A percentile compares a stretch with the other conserved stretches of the same genome.
These are phyloP conservation scores for Ormyrus pomaceus DNA, from an alignment of 2,888 invertebrate species.

Conservation along the genomic window DNA sequence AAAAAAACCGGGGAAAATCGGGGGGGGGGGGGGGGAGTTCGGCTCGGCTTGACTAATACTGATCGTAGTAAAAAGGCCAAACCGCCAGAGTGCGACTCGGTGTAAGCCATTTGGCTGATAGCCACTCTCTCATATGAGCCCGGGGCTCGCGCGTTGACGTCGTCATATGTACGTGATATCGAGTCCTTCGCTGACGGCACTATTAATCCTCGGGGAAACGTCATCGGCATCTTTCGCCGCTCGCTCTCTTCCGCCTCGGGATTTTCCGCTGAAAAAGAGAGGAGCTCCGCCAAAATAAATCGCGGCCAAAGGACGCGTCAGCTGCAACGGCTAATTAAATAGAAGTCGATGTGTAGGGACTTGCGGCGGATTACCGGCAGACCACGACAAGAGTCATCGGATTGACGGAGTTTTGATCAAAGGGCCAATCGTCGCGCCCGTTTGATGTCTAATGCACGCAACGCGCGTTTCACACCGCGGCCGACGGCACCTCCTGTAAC, in stretches of 20 bases:
- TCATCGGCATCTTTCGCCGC: conserved; percentile 65
- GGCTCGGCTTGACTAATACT: neutral
- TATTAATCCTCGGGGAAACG: conserved; percentile 68
- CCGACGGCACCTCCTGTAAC: neutral
- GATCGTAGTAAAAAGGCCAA: conserved; percentile 52
- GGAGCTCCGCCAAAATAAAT: neutral
- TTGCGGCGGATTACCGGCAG: conserved; percentile 59
- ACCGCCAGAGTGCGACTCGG: conserved; percentile 64
- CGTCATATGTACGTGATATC: conserved; percentile 61
- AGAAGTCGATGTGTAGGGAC: neutral
- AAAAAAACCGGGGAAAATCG: too few species aligned
- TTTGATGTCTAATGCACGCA: conserved; percentile 74
- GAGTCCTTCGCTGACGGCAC: conserved; percentile 60
- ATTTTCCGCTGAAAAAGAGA: too few species aligned
- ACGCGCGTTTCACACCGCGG: conserved; percentile 20
- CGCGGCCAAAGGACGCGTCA: conserved; percentile 10
- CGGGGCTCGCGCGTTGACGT: conserved; percentile 60
- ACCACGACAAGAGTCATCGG: conserved; percentile 72
- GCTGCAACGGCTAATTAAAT: conserved; percentile 37
- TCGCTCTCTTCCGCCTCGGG: neutral
- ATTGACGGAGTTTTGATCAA: conserved; percentile 68
- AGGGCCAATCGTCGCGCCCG: conserved; percentile 66
- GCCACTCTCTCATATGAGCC: conserved; percentile 38
- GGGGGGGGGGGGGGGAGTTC: too few species aligned
- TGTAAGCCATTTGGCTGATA: conserved; percentile 66